Evolutionary conservation across 2,797 vertebrate species (phyloP), one percentile per base, ranked within the genome.

Genomic region (Cygnus olor): DNA sequence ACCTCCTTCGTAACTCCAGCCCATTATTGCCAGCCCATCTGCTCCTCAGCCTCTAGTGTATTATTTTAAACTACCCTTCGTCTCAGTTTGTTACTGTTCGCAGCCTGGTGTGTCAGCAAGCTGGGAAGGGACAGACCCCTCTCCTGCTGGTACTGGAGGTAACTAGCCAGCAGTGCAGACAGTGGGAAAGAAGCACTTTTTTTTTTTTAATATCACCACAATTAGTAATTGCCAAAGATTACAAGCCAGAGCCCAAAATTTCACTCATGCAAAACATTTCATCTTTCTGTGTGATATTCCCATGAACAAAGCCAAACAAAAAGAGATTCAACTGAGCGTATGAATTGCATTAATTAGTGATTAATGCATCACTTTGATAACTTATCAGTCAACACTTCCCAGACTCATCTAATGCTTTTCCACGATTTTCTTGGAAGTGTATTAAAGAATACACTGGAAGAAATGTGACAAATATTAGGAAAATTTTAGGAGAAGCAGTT

Each of bases 181-280:
- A 42, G 9, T 40, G 10, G 20, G 63, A 77, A 74, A 70, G 20
- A 27, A 79, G 25, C 20, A 3, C 2, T 19, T 47, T 30, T 22
- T 36, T 32, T 66, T 56, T 36, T 28, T 3, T 54, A 53, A 58
- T 6, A 68, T 68, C 40, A 30, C 30, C 85, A 44, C 80, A 1
- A 12, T 47, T 47, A 47, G 45, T 71, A 71, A 78, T 77, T 34
- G 13, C 27, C 76, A 57, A 71, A 83, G 28, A 78, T 83, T 61
- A 72, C 1, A 0, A 94, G 58, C 64, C 54, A 56, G 65, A 92
- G 42, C 32, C 79, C 49, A 85, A 63, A 71, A 78, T 89, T 92
- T 88, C 82, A 79, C 19, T 92, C 58, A 25, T 72, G 61, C 49
- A 85, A 89, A 76, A 90, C 13, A 69, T 80, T 92, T 88, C 20